Percentiles rank a stretch among this genome's conserved stretches.
Conservation (phyloP, 2,888 invertebrate species). For the Amphiduros pacificus region DNA sequence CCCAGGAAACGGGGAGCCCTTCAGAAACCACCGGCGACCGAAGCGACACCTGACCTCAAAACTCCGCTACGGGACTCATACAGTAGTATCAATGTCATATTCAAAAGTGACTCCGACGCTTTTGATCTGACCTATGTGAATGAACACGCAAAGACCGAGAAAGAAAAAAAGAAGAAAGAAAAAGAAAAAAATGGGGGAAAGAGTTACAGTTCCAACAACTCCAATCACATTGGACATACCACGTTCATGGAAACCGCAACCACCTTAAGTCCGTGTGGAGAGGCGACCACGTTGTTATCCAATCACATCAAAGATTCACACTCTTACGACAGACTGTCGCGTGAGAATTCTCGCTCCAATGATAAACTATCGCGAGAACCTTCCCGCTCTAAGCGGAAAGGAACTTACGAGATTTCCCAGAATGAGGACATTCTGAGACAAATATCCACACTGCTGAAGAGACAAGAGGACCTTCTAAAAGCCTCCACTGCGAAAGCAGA, state of each 20-base stretch:
- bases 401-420: neutral
- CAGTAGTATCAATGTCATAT: slow-evolving; percentile 13
- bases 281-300: too few relatives aligned
- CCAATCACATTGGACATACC: too few relatives aligned
- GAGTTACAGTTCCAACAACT: too few relatives aligned
- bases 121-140: neutral
- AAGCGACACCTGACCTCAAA: slow-evolving; percentile 14
- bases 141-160: too few relatives aligned
- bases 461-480: slow-evolving; percentile 55
- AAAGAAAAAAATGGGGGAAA: too few relatives aligned
- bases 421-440: slow-evolving; percentile 60
- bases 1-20: neutral
- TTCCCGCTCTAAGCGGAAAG: neutral
- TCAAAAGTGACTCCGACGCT: neutral
- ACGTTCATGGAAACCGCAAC: too few relatives aligned
- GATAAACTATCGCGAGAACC: too few relatives aligned
- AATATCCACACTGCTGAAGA: slow-evolving; percentile 59
- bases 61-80: slow-evolving; percentile 18
- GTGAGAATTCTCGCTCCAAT: too few relatives aligned
- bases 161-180: too few relatives aligned
- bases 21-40: slow-evolving; percentile 3
- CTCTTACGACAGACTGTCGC: too few relatives aligned
- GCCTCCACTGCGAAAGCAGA: slow-evolving; percentile 39
- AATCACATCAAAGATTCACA: too few relatives aligned
- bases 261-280: too few relatives aligned